A percentile compares a stretch with the other conserved stretches of the same genome.
phyloP scores from a whole-genome alignment of 2,113 vertebrate species.

The Serranochromis macrocephalus region DNA sequence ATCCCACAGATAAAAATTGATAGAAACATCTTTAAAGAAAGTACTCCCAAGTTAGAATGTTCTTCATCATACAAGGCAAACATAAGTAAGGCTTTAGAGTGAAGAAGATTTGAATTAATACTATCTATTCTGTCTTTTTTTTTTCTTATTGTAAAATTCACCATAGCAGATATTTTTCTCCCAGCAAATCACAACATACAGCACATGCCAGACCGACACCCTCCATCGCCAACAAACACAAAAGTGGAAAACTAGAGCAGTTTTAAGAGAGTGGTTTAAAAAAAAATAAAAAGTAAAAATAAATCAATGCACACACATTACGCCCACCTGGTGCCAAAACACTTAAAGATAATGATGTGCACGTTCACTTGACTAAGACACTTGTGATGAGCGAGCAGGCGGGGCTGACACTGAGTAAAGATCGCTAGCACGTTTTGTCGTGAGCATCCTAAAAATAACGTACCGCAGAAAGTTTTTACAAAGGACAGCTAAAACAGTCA shows the following conservation, averaged over 20 bases:
- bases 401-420: neutral
- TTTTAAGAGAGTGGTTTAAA: constrained; percentile 5
- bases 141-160: neutral
- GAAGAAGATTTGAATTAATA: neutral
- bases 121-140: neutral
- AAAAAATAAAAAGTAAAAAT: neutral
- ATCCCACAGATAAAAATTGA: constrained; percentile 23
- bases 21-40: constrained; percentile 10
- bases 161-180: neutral
- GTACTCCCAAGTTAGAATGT: neutral
- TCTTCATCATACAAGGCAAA: constrained; percentile 41
- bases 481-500: neutral
- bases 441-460: neutral
- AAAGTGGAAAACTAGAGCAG: neutral
- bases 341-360: neutral
- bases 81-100: constrained; percentile 54
- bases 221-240: neutral
- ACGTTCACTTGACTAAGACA: neutral
- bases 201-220: constrained; percentile 1
- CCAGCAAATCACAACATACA: constrained; percentile 5
- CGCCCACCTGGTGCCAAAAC: neutral
- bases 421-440: neutral
- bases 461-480: neutral
- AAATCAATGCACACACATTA: neutral
- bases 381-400: neutral